Conservation (phyloP, 1,140 invertebrate genomes). For the Myzus persicae region DNA sequence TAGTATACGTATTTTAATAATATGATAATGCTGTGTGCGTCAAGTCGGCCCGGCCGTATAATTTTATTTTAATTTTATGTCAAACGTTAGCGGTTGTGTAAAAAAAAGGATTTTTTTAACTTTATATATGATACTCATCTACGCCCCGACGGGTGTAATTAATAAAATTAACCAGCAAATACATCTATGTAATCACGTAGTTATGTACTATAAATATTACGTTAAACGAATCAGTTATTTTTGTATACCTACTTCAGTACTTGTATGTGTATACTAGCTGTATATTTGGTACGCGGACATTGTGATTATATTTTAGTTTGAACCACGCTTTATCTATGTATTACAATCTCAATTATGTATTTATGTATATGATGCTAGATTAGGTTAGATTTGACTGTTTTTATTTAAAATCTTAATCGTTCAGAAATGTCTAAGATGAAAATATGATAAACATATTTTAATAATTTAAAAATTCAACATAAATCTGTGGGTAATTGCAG, state of each 20-base stretch:
- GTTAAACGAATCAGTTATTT: no score
- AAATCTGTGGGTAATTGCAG: no score
- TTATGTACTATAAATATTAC: no score
- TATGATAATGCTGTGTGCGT: neutral
- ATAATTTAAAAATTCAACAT: neutral
- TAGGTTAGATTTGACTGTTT: neutral
- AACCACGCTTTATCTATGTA: neutral
- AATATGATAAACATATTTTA: no score
- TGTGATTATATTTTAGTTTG: neutral
- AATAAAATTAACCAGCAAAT: no score
- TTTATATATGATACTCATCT: no score
- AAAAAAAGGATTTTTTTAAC: neutral
- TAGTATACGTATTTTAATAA: neutral
- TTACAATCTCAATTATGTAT: neutral
- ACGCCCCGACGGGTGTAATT: no score
- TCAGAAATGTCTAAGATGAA: neutral
- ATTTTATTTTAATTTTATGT: neutral
- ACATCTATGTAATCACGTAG: no score
- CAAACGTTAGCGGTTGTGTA: neutral
- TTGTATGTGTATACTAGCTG: neutral
- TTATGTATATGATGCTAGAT: neutral
- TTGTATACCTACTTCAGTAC: no score
- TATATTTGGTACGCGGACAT: neutral
- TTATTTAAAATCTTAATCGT: neutral
- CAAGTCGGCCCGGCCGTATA: neutral